phyloP scores from a whole-genome alignment of 2,888 invertebrate species.

The Imbricaverruca yamaguchii region DNA sequence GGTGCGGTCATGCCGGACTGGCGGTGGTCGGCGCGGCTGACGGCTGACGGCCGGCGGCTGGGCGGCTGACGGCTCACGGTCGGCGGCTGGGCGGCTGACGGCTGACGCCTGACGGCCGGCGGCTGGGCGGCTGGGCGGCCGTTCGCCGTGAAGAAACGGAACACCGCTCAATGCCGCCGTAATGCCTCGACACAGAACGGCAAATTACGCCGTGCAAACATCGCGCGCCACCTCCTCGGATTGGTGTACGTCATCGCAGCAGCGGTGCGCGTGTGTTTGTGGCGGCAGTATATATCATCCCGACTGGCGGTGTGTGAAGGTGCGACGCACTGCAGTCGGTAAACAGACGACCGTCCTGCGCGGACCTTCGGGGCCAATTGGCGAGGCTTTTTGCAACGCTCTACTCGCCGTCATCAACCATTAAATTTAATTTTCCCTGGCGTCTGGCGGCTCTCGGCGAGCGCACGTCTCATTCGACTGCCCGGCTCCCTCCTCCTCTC shows the following conservation, averaged over 20 bases:
- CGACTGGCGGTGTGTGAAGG: not conserved
- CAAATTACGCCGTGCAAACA: no score
- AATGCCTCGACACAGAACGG: no score
- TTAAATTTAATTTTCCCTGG: constrained; percentile 18
- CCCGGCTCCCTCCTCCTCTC: not conserved
- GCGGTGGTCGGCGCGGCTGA: no score
- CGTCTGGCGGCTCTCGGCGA: not conserved
- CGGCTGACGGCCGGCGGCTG: no score
- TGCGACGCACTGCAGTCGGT: not conserved
- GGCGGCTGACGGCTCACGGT: no score
- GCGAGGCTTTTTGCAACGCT: not conserved
- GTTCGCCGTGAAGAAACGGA: no score
- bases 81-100: no score
- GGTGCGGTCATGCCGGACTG: no score
- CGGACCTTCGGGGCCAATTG: not conserved
- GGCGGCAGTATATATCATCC: not conserved
- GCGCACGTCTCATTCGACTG: not conserved
- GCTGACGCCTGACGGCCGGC: no score
- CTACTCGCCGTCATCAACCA: not conserved
- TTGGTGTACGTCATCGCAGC: not conserved
- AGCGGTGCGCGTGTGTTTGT: not conserved
- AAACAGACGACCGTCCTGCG: not conserved
- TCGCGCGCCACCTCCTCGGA: no score
- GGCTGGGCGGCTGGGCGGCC: no score
- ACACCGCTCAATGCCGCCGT: no score